Conservation (phyloP, 2,888 invertebrate genomes). For the Tanytarsus gracilentus region DNA sequence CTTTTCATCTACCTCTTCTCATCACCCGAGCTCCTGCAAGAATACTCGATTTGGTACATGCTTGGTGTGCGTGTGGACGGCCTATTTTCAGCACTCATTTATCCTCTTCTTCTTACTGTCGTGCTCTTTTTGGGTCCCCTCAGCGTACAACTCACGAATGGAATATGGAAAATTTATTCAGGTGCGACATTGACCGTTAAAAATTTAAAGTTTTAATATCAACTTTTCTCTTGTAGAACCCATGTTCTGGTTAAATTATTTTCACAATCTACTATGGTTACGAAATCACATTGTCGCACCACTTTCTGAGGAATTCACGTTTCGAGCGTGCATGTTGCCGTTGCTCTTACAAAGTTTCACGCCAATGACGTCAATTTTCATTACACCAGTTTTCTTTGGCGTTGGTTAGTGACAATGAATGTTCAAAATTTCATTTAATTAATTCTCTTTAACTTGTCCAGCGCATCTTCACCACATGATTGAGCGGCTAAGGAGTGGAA, state of each 20-base stretch:
- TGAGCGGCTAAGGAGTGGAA: conserved; percentile 65
- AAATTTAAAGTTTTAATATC: background rate
- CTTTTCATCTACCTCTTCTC: conserved; percentile 66
- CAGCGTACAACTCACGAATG: conserved; percentile 60
- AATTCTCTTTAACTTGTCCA: conserved; percentile 35
- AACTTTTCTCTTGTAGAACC: conserved; percentile 47
- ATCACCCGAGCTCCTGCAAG: conserved; percentile 51
- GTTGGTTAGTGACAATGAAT: conserved; percentile 51
- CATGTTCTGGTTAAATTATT: conserved; percentile 60
- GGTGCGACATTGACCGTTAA: conserved; percentile 44
- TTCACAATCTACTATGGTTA: conserved; percentile 72
- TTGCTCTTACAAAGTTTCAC: conserved; percentile 73
- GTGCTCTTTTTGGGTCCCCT: conserved; percentile 77
- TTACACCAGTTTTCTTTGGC: conserved; percentile 87
- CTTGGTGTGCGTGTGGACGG: conserved; percentile 70
- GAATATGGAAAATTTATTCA: conserved; percentile 57
- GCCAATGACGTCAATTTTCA: conserved; percentile 64
- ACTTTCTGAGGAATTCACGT: conserved; percentile 90
- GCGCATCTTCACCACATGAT: conserved; percentile 89
- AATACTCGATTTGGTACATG: conserved; percentile 55
- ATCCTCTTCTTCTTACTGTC: conserved; percentile 71
- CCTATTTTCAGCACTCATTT: conserved; percentile 57
- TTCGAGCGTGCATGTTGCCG: conserved; percentile 91
- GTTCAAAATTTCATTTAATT: background rate
- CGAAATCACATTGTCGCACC: conserved; percentile 87